phyloP scores from a whole-genome alignment of 1,140 invertebrate species.

The Archegozetes longisetosus region DNA sequence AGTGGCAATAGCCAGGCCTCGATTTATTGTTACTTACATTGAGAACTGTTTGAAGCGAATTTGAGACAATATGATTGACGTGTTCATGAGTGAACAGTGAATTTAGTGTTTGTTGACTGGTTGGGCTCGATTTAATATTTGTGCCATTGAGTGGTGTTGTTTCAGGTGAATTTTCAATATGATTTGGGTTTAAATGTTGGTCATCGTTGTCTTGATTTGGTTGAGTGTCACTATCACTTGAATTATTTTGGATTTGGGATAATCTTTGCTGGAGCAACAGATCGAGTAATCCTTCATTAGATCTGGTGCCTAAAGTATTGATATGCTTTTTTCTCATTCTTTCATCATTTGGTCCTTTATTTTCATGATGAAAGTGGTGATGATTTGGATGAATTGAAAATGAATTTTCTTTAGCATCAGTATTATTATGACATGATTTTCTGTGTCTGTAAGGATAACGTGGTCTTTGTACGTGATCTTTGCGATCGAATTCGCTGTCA shows the following conservation, averaged over 20 bases:
- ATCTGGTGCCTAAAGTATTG: too few species aligned
- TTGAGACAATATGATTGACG: not conserved
- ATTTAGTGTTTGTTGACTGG: too few species aligned
- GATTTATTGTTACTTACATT: not conserved
- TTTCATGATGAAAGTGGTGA: not conserved
- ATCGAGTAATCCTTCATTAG: not conserved
- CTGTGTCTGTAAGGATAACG: not conserved
- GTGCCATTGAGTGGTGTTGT: too few species aligned
- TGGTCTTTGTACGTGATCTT: not conserved
- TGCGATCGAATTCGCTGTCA: constrained; percentile 21
- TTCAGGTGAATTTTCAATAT: too few species aligned
- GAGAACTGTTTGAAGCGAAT: not conserved
- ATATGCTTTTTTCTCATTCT: too few species aligned
- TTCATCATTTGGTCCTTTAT: too few species aligned
- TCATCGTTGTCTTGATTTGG: too few species aligned
- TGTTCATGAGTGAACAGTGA: too few species aligned
- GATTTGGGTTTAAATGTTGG: too few species aligned
- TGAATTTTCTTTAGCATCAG: not conserved
- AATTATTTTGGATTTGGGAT: not conserved
- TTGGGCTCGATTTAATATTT: too few species aligned
- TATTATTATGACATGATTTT: too few species aligned
- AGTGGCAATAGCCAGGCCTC: not conserved
- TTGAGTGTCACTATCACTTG: not conserved
- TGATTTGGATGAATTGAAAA: not conserved
- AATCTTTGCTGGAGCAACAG: not conserved